Conservation (phyloP, 2,797 vertebrate species). For the Parambassis ranga region DNA sequence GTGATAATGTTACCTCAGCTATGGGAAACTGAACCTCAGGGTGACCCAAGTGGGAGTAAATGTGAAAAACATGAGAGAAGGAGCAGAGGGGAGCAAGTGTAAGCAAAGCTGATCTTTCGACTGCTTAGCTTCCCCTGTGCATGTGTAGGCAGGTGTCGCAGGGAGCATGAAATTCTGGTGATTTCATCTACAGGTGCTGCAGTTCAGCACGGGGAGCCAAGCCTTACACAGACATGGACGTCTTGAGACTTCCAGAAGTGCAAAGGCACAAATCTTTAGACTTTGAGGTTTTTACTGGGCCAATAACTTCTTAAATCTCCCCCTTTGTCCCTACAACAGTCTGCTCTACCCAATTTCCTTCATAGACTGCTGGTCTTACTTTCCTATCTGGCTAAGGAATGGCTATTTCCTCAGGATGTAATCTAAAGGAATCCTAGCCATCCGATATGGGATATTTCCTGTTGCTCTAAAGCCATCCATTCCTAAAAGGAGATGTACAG, state of each 20-base stretch:
- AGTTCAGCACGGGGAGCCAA: slow-evolving; percentile 22
- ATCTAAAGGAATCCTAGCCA: slow-evolving; percentile 66
- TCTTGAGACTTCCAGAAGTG: not conserved
- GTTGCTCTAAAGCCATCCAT: slow-evolving; percentile 54
- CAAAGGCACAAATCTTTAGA: not conserved
- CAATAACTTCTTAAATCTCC: slow-evolving; percentile 18
- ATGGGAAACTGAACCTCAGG: slow-evolving; percentile 20
- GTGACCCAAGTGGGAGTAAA: slow-evolving; percentile 57
- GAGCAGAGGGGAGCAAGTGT: slow-evolving; percentile 6
- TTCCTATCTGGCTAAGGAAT: slow-evolving; percentile 39
- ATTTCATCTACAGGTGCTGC: slow-evolving; percentile 25
- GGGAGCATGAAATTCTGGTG: slow-evolving; percentile 24
- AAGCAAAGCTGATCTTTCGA: slow-evolving; percentile 1
- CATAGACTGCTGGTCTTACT: slow-evolving; percentile 32
- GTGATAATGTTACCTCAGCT: slow-evolving; percentile 38
- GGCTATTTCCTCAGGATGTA: slow-evolving; percentile 55
- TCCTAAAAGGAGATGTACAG: slow-evolving; percentile 57
- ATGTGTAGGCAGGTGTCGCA: slow-evolving; percentile 14
- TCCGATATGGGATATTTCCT: slow-evolving; percentile 71
- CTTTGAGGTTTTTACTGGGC: not conserved
- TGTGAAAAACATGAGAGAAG: slow-evolving; percentile 54
- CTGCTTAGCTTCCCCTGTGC: slow-evolving; percentile 1
- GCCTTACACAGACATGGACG: slow-evolving; percentile 17
- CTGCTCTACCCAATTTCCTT: slow-evolving; percentile 48
- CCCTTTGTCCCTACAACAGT: slow-evolving; percentile 2